phyloP scores from a whole-genome alignment of 2,113 vertebrate genomes.

The Aspiorhynchus laticeps region DNA sequence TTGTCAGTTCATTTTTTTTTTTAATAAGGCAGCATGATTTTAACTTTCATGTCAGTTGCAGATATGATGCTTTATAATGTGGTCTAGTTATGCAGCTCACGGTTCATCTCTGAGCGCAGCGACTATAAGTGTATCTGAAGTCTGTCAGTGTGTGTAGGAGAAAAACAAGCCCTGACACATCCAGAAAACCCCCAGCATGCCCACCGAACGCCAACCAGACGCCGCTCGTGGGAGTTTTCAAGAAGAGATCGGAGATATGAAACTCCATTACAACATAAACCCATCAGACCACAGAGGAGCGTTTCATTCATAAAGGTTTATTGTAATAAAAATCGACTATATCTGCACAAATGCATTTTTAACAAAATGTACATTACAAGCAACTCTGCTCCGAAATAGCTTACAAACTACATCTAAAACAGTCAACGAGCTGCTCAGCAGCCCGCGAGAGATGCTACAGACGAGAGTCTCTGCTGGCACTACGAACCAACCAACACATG shows the following conservation, averaged over 20 bases:
- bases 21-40: too few relatives aligned
- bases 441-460: constrained; percentile 54
- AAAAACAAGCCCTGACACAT: not conserved
- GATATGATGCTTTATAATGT: not conserved
- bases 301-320: constrained; percentile 61
- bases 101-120: too few relatives aligned
- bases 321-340: constrained; percentile 67
- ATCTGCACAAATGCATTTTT: constrained; percentile 60
- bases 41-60: too few relatives aligned
- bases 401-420: constrained; percentile 62
- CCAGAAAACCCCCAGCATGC: not conserved
- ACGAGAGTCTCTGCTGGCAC: constrained; percentile 29
- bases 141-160: not conserved
- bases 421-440: constrained; percentile 66
- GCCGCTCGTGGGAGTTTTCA: not conserved
- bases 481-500: constrained; percentile 29
- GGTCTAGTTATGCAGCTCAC: not conserved
- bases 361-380: constrained; percentile 59
- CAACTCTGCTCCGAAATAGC: constrained; percentile 54
- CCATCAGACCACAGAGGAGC: not conserved
- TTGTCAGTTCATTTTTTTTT: too few relatives aligned
- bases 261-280: too few relatives aligned
- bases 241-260: not conserved
- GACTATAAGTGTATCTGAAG: not conserved
- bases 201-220: not conserved